Evolutionary conservation across 2,888 invertebrate species (phyloP), one percentile per base, ranked within the genome.

Genomic region (Orthosia incerta): DNA sequence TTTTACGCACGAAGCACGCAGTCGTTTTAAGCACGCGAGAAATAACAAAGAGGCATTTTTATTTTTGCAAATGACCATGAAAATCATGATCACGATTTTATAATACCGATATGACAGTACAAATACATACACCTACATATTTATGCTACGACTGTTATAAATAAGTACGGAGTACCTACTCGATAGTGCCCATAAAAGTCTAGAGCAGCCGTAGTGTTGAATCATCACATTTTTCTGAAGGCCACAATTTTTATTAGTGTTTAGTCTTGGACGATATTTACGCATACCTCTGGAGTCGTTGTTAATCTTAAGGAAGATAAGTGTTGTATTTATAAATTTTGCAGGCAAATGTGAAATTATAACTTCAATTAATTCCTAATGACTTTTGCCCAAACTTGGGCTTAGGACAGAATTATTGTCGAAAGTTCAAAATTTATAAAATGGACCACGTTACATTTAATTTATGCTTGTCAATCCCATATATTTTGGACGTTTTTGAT

Each of bases 221-320:
- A 82, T 87, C 88, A 89, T 82, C 79, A 71, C 72, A 86, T 89
- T 80, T 85, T 74, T 82, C 23, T 75, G 76, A 88, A 89, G 90
- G 89, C 50, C 82, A 55, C 39, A 3, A 15, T 15, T 70, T 77
- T 48, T 69, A 59, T 12, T 15, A 12, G 26, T 59, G 16, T 62
- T 62, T 63, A 20, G 48, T 60, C 5, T 55, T 11, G 9, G 59
- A 51, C 11, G 2, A 16, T 65, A n/a, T 31, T 56, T 20, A 78
- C 15, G 13, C 9, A 63, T 63, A 48, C 31, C 39, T 51, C 31
- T 31, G 16, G 53, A 12, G 23, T 57, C 18, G 31, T 69, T 51
- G 20, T 73, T 51, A 55, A 76, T 53, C 39, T 11, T 2, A 62
- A 12, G 3, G 3, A 51, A n/a, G n/a, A 61, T 1, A 50, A 20